A percentile compares a stretch with the other conserved stretches of the same genome.
phyloP scores from a whole-genome alignment of 30 jellyfish, hydroid and myxozoan species.

The Sanderia malayensis region DNA sequence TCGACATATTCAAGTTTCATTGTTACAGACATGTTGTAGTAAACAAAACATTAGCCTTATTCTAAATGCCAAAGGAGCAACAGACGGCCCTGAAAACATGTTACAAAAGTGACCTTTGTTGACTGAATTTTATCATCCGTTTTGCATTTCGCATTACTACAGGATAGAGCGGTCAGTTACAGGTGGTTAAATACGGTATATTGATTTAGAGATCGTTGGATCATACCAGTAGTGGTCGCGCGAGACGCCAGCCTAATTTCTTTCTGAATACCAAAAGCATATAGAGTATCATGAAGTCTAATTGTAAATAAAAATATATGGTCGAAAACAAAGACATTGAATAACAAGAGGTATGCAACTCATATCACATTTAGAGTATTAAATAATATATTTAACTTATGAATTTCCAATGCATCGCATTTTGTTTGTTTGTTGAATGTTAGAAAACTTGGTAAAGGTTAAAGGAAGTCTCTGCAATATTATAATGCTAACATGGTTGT shows the following conservation, averaged over 20 bases:
- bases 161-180: neutral
- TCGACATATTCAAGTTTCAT: no score
- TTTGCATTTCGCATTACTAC: neutral
- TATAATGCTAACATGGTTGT: no score
- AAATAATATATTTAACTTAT: no score
- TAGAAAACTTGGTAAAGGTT: no score
- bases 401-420: no score
- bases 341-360: neutral
- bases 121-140: neutral
- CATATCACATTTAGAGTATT: no score
- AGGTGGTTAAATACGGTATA: neutral
- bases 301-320: neutral
- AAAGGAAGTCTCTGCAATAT: no score
- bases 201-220: neutral
- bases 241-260: neutral
- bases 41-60: no score
- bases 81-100: no score
- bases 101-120: constrained; percentile 1
- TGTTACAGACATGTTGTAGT: no score
- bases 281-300: neutral
- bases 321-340: neutral
- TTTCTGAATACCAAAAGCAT: neutral
- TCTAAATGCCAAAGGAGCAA: no score
- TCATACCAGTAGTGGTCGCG: neutral
- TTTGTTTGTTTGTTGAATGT: no score